A percentile compares a stretch with the other conserved stretches of the same genome.
phyloP scores from a whole-genome alignment of 2,113 vertebrate species.

The Alces alces region DNA sequence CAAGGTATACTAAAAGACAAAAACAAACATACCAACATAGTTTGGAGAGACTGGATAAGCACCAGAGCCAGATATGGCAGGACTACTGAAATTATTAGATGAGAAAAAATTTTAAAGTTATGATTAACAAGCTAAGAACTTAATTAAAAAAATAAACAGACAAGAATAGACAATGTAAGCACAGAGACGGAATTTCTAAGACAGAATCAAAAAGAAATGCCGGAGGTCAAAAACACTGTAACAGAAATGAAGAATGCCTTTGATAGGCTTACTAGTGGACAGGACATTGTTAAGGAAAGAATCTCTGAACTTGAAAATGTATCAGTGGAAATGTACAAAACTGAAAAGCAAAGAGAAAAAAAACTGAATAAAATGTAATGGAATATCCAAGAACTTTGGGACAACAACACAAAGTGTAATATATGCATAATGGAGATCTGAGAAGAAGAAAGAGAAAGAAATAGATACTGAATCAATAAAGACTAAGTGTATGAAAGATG shows the following conservation, averaged over 20 bases:
- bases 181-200: not conserved
- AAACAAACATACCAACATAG: not conserved
- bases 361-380: not conserved
- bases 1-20: not conserved
- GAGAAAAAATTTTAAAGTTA: not conserved
- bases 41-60: not conserved
- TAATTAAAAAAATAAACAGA: not conserved
- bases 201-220: not conserved
- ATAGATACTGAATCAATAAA: not conserved
- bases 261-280: not conserved
- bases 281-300: not conserved
- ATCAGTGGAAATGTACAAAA: not conserved
- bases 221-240: not conserved
- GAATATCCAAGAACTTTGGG: not conserved
- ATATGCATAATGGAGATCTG: not conserved
- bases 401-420: not conserved
- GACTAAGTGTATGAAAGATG: not conserved
- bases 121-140: not conserved
- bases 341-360: not conserved
- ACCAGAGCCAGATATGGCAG: not conserved
- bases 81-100: not conserved
- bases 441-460: not conserved
- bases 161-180: not conserved
- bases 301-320: not conserved
- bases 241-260: not conserved